Percentiles rank a stretch among this genome's conserved stretches.
Evolutionary conservation across 2,888 invertebrate species (phyloP).

Genomic region (Tortrix viridana): DNA sequence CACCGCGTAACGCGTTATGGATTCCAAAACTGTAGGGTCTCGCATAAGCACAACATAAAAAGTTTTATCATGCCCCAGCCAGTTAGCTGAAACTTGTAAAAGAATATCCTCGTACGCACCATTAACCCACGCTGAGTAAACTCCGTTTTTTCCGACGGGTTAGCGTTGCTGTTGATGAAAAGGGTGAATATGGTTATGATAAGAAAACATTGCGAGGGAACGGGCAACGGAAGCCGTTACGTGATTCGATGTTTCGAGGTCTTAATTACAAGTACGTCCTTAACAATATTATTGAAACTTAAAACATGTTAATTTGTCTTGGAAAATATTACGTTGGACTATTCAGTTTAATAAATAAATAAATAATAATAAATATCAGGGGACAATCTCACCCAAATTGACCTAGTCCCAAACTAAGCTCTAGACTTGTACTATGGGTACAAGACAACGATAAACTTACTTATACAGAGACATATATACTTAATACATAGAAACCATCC

Average conservation of each 20-base stretch:
- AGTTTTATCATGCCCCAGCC: slow-evolving; percentile 74
- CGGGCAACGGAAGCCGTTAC: background rate
- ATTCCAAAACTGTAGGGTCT: slow-evolving; percentile 65
- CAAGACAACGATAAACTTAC: too few species aligned
- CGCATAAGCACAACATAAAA: slow-evolving; percentile 77
- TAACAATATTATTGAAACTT: too few species aligned
- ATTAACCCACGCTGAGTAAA: slow-evolving; percentile 53
- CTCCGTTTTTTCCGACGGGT: slow-evolving; percentile 30
- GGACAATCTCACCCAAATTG: too few species aligned
- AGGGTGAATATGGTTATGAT: slow-evolving; percentile 35
- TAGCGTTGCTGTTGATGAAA: slow-evolving; percentile 32
- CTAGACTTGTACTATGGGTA: too few species aligned
- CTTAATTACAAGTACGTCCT: too few species aligned
- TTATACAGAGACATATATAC: too few species aligned
- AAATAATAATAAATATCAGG: too few species aligned
- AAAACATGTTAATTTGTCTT: too few species aligned
- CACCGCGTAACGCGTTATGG: slow-evolving; percentile 58
- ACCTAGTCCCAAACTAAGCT: too few species aligned
- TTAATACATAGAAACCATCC: too few species aligned
- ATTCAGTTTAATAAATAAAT: too few species aligned
- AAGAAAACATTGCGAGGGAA: slow-evolving; percentile 23
- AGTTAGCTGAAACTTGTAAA: slow-evolving; percentile 68
- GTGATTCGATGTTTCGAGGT: background rate
- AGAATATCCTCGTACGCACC: slow-evolving; percentile 71
- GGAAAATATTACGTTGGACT: too few species aligned